Conservation (phyloP, 2,113 vertebrate species). For the Prionailurus bengalensis region DNA sequence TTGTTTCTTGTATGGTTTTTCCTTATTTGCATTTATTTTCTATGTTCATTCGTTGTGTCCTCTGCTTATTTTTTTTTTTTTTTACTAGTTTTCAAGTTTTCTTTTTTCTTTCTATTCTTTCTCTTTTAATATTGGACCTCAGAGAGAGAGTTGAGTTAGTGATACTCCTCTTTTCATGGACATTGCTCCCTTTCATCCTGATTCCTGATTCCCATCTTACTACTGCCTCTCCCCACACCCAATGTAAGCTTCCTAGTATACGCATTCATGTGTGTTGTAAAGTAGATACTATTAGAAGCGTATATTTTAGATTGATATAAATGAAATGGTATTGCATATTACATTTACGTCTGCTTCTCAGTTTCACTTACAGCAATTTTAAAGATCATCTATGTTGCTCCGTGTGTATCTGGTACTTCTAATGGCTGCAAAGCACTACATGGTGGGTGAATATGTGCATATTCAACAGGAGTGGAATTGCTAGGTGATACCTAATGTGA, state of each 20-base stretch:
- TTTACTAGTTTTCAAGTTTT: neutral
- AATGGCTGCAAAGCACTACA: neutral
- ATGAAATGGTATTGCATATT: neutral
- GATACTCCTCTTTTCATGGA: neutral
- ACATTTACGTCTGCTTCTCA: constrained; percentile 3
- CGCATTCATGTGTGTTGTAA: neutral
- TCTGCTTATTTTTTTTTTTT: neutral
- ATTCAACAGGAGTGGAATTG: neutral
- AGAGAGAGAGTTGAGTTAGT: neutral
- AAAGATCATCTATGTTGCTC: neutral
- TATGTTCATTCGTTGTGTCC: neutral
- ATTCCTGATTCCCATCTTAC: neutral
- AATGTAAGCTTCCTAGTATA: neutral
- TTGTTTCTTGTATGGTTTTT: neutral
- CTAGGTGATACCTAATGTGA: neutral
- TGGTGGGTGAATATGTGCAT: neutral
- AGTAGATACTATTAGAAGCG: neutral
- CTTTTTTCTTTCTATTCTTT: neutral
- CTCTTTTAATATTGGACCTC: neutral
- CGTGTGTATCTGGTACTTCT: neutral
- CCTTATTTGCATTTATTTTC: neutral
- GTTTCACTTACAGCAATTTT: neutral
- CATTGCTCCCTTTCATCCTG: neutral
- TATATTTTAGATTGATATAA: neutral
- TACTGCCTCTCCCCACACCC: neutral